Base-by-base conservation (phyloP, 2,888 invertebrate genomes). In the Endomychus coccineus region DNA sequence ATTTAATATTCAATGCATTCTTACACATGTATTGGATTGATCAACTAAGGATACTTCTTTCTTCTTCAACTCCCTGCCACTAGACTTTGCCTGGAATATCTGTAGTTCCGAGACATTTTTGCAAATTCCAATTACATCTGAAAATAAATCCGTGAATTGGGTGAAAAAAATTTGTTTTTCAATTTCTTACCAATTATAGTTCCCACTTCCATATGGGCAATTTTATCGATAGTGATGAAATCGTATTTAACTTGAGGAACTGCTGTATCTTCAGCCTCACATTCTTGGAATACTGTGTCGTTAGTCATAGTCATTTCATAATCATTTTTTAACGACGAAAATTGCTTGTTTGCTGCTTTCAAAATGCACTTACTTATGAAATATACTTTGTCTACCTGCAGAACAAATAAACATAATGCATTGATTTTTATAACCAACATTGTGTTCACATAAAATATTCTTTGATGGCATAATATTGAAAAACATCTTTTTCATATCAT, bases 261-360 rank as follows among this genome's bases (percentile, higher is more conserved):
- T 0, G 66, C 58, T 0, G 66, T 59, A 24, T 77, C 78, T 15
- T 77, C 79, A 42, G 60, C 60, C 4, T 40, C 33, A 37, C 64
- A 64, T 34, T 61, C 61, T 44, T 64, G 58, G 27, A 65, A 52
- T 3, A 61, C 38, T 3, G 59, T 59, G 27, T 95, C 91, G 4
- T 68, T 65, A 7, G 71, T 78, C 55, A 96, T 79, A 1, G 89
- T 83, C 82, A 99, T 85, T 64, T 99, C 98, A 56, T 96, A 98
- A 60, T 97, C 96, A 60, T 96, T 92, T 48, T 87, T 86, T 4
- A 94, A 64, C 21, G 71, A 75, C 17, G 77, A 74, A 63, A 75
- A 98, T 57, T 87, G 83, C 59, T 92, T 95, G 65, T 98, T 96
- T 0, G 97, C 96, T 2, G 87, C 77, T 62, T 96, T 96, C n/a